These are phyloP conservation scores for Ecliptopera silaceata DNA, from an alignment of 2,888 invertebrate genomes.

Conservation along the genomic window DNA sequence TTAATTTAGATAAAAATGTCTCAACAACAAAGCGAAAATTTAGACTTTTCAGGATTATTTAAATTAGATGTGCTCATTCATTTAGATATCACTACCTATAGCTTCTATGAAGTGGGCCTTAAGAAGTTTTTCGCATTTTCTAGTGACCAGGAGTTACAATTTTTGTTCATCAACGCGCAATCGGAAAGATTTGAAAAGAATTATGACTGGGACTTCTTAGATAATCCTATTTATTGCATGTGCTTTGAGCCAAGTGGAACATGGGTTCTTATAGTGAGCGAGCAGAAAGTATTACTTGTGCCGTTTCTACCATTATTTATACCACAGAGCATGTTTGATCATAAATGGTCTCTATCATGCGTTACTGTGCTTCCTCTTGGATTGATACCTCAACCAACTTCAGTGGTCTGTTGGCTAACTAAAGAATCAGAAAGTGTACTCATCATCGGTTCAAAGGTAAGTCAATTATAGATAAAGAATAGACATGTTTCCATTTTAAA, in stretches of 20 bases:
- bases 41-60: constrained; percentile 76
- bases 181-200: constrained; percentile 65
- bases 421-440: constrained; percentile 87
- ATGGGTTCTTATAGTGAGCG: constrained; percentile 87
- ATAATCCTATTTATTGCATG: constrained; percentile 85
- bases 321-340: constrained; percentile 72
- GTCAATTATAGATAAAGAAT: not conserved
- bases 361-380: constrained; percentile 72
- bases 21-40: constrained; percentile 59
- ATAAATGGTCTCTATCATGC: constrained; percentile 76
- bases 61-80: constrained; percentile 74
- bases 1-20: constrained; percentile 49
- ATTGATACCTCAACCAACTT: constrained; percentile 79
- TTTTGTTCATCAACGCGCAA: constrained; percentile 67
- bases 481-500: too few relatives aligned
- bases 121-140: constrained; percentile 74
- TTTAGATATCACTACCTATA: constrained; percentile 65
- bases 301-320: constrained; percentile 75
- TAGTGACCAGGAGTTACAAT: constrained; percentile 70
- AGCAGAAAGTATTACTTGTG: constrained; percentile 75
- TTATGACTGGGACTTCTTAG: constrained; percentile 76
- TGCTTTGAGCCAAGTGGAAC: constrained; percentile 93
- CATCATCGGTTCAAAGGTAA: constrained; percentile 86
- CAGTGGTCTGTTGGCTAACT: constrained; percentile 91
- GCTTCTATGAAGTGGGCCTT: constrained; percentile 75